phyloP scores from a whole-genome alignment of 2,113 vertebrate species.

The Rhodinocichla rosea region DNA sequence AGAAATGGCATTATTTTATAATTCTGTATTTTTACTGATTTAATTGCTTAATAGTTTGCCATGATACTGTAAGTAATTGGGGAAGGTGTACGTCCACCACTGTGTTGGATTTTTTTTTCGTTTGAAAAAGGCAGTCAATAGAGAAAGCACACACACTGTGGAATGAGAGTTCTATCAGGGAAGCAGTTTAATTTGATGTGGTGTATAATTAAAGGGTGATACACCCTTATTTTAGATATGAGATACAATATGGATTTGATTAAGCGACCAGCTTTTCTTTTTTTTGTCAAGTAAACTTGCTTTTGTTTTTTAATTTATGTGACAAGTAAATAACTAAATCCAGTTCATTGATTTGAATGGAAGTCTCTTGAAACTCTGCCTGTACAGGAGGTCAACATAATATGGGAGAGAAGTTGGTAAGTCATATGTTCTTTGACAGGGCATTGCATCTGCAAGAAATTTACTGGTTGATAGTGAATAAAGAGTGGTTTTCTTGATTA shows the following conservation, averaged over 20 bases:
- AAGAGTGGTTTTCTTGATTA: neutral
- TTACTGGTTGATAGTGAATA: neutral
- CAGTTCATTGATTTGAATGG: neutral
- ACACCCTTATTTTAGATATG: neutral
- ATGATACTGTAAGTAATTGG: neutral
- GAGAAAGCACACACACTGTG: neutral
- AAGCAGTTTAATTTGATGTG: neutral
- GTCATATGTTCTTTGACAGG: neutral
- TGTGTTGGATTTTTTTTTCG: accelerated
- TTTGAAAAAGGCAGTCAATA: neutral
- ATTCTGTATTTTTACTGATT: neutral
- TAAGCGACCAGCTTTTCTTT: neutral
- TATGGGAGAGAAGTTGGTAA: neutral
- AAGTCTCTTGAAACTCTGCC: neutral
- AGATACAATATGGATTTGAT: neutral
- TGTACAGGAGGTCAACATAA: neutral
- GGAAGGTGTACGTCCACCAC: neutral
- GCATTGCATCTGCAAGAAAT: neutral
- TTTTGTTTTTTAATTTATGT: neutral
- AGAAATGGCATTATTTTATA: neutral
- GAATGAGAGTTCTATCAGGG: accelerated
- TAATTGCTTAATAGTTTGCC: neutral
- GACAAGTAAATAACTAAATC: neutral
- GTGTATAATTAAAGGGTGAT: accelerated
- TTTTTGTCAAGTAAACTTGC: neutral